Conservation (phyloP, 2,888 invertebrate genomes). For the Archips crataeganus region DNA sequence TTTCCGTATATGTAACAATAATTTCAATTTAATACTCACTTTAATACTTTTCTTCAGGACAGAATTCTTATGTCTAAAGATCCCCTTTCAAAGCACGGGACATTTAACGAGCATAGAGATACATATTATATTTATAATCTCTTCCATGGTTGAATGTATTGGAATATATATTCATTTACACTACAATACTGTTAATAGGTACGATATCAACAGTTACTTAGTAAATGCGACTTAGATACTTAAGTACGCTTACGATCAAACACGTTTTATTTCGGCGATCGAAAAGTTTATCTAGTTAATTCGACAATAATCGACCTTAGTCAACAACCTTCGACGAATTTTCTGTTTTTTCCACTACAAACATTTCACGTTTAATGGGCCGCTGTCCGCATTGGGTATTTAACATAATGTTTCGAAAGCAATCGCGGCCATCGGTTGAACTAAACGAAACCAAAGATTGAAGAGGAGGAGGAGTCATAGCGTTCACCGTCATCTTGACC, state of each 20-base stretch:
- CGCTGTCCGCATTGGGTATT: conserved; percentile 73
- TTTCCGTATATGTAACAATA: neutral
- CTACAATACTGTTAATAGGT: neutral
- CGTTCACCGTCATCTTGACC: too few relatives aligned
- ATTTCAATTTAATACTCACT: neutral
- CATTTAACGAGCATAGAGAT: neutral
- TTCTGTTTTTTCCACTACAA: neutral
- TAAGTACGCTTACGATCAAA: neutral
- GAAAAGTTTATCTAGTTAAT: neutral
- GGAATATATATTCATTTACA: neutral
- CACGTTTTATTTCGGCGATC: neutral
- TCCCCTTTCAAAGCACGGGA: neutral
- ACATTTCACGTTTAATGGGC: conserved; percentile 21
- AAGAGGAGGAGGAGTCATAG: too few relatives aligned
- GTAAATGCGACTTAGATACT: neutral
- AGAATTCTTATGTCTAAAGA: neutral
- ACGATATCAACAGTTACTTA: neutral
- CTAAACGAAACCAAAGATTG: too few relatives aligned
- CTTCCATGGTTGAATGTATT: neutral
- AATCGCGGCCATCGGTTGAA: too few relatives aligned
- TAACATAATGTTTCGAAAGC: too few relatives aligned
- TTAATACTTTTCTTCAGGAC: conserved; percentile 2
- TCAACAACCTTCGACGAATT: neutral
- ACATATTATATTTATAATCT: neutral
- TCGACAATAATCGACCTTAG: neutral